Conservation (phyloP, 2,797 vertebrate species). For the Mormyrops attenuatus region DNA sequence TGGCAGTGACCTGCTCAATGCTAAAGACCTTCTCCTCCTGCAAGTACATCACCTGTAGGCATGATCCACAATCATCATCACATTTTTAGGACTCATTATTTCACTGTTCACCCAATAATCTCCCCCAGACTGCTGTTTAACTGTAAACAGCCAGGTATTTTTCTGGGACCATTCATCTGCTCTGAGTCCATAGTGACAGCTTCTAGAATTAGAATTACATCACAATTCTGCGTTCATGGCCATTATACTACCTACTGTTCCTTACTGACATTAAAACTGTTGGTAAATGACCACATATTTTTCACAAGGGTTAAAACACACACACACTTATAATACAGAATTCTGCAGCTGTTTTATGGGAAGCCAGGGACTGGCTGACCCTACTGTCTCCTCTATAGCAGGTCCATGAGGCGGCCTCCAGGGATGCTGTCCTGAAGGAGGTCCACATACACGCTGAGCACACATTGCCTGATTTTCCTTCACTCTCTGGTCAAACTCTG, state of each 20-base stretch:
- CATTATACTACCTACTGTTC: not conserved
- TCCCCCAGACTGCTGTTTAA: not conserved
- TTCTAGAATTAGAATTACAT: not conserved
- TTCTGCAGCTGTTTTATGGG: not conserved
- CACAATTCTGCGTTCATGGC: not conserved
- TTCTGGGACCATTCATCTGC: not conserved
- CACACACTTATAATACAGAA: not conserved
- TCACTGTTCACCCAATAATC: not conserved
- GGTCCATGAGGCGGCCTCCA: not conserved
- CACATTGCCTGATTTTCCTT: not conserved
- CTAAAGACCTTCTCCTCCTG: slow-evolving; percentile 92
- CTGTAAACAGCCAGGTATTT: not conserved
- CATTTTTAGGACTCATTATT: not conserved
- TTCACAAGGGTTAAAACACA: not conserved
- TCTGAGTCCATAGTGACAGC: not conserved
- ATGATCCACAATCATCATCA: not conserved
- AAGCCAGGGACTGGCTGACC: not conserved
- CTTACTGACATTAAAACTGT: not conserved
- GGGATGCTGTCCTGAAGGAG: not conserved
- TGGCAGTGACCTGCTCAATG: slow-evolving; percentile 86
- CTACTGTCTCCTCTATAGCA: not conserved
- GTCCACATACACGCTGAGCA: not conserved
- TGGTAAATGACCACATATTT: not conserved
- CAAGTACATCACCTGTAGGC: slow-evolving; percentile 82
- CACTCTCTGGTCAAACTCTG: not conserved